A percentile compares a stretch with the other conserved stretches of the same genome.
Evolutionary conservation across 2,113 vertebrate species (phyloP).

Genomic region (Sphyrna mokarran): DNA sequence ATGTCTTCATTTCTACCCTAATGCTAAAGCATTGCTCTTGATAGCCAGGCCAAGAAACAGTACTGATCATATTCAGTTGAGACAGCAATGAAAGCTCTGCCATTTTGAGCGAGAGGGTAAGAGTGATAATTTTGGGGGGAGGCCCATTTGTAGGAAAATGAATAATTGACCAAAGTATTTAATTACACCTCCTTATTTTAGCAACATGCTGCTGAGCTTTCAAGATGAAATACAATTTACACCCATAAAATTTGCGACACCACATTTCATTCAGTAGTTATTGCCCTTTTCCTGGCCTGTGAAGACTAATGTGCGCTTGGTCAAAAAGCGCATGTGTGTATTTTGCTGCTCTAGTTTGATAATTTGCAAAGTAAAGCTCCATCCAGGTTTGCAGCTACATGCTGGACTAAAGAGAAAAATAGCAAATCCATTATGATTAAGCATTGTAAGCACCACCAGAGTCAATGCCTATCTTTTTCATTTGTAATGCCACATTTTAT

Average conservation of each 20-base stretch:
- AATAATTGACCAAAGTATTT: neutral
- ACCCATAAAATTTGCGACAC: slow-evolving; percentile 44
- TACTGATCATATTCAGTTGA: neutral
- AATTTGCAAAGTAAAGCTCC: slow-evolving; percentile 52
- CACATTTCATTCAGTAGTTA: neutral
- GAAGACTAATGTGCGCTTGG: neutral
- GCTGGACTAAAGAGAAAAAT: slow-evolving; percentile 44
- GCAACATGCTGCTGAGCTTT: slow-evolving; percentile 46
- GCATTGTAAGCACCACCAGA: slow-evolving; percentile 45
- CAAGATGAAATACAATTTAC: slow-evolving; percentile 44
- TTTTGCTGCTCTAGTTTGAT: neutral
- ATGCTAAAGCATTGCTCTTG: neutral
- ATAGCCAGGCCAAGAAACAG: neutral
- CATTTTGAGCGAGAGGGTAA: neutral
- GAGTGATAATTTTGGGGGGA: neutral
- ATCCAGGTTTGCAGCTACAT: slow-evolving; percentile 43
- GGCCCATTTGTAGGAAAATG: neutral
- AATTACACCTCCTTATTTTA: slow-evolving; percentile 52
- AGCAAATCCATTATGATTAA: slow-evolving; percentile 53
- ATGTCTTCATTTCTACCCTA: neutral
- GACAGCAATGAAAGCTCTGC: neutral
- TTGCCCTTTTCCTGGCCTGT: neutral
- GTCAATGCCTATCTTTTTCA: slow-evolving; percentile 41
- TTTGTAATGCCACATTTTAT: slow-evolving; percentile 50
- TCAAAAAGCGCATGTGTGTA: neutral